Conservation (phyloP, 1,140 invertebrate genomes). For the Sycobia sp. region DNA sequence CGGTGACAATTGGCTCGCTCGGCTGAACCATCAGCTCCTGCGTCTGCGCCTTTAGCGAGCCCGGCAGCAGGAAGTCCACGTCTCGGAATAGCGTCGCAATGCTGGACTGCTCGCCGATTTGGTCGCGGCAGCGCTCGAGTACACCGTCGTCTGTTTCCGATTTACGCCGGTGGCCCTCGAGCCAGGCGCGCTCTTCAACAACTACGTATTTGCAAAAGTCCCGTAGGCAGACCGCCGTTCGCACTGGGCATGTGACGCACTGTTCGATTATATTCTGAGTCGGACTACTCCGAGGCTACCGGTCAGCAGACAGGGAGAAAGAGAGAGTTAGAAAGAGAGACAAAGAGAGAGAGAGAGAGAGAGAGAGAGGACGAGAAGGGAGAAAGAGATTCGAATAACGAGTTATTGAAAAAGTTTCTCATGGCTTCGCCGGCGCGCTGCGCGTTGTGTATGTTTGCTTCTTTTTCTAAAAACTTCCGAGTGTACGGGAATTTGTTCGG, state of each 20-base stretch:
- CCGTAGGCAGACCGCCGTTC: constrained; percentile 61
- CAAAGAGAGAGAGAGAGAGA: too few relatives aligned
- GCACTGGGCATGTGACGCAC: constrained; percentile 38
- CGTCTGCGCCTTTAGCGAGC: constrained; percentile 12
- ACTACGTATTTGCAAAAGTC: constrained; percentile 65
- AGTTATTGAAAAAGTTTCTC: too few relatives aligned
- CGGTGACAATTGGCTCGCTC: neutral
- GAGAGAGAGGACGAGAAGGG: too few relatives aligned
- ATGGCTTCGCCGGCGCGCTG: too few relatives aligned
- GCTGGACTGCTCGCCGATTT: neutral
- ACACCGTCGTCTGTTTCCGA: constrained; percentile 31
- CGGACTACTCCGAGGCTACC: too few relatives aligned
- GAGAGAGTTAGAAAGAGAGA: too few relatives aligned
- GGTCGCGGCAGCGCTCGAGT: neutral
- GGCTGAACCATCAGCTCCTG: too few relatives aligned
- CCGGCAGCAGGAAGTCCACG: constrained; percentile 18
- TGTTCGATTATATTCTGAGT: constrained; percentile 14
- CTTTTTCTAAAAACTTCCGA: too few relatives aligned
- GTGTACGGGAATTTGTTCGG: too few relatives aligned
- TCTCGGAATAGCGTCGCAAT: constrained; percentile 15
- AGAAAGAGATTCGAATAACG: too few relatives aligned
- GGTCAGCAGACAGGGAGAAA: too few relatives aligned
- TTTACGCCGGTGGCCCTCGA: constrained; percentile 54
- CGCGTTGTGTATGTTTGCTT: too few relatives aligned
- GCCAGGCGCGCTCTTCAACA: constrained; percentile 61